Evolutionary conservation across 2,888 invertebrate species (phyloP).

Genomic region (Eupeodes latifasciatus): DNA sequence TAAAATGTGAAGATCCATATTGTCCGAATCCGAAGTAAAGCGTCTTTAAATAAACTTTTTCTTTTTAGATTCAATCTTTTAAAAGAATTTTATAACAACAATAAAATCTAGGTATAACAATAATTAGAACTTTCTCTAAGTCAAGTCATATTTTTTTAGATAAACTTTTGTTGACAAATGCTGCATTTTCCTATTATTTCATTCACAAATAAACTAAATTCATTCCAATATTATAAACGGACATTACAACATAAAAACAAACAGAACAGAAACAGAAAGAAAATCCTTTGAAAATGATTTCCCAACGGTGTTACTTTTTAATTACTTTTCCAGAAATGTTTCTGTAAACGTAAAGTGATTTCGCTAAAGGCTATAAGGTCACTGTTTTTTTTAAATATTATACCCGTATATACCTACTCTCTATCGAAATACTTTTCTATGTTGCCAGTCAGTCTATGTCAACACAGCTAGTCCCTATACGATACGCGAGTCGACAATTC

Average conservation of each 20-base stretch:
- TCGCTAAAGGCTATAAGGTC: slow-evolving; percentile 19
- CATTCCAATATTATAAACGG: neutral
- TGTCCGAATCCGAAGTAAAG: too few species aligned
- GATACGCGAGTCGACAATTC: neutral
- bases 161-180: neutral
- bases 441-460: slow-evolving; percentile 20
- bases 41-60: too few species aligned
- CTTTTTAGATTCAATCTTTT: too few species aligned
- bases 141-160: neutral
- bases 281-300: slow-evolving; percentile 19
- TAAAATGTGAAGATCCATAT: too few species aligned
- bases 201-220: neutral
- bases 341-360: slow-evolving; percentile 11
- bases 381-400: neutral
- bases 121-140: neutral
- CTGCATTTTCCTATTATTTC: neutral
- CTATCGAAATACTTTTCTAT: neutral
- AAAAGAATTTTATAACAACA: neutral
- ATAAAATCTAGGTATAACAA: neutral
- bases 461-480: slow-evolving; percentile 12
- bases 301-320: slow-evolving; percentile 28
- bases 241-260: slow-evolving; percentile 3
- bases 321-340: slow-evolving; percentile 26
- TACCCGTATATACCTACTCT: neutral
- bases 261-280: neutral